These are phyloP conservation scores for Orchestia grillus DNA, from an alignment of 1,140 invertebrate species.

Conservation along the genomic window DNA sequence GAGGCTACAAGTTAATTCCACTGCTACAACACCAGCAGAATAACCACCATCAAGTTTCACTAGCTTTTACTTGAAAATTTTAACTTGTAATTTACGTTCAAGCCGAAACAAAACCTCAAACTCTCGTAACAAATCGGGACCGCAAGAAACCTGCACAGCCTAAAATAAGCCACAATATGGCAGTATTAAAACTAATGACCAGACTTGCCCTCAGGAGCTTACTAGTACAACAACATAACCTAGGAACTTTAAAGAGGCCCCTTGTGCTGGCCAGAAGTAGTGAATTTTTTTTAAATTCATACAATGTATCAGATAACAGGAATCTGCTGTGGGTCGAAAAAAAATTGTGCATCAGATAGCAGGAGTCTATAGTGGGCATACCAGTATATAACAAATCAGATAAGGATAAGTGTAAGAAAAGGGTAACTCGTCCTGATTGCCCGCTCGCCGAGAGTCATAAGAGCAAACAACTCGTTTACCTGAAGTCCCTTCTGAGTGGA, in stretches of 20 bases:
- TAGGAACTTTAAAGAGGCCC: neutral
- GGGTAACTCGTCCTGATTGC: neutral
- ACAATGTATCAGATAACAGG: neutral
- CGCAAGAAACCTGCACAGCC: neutral
- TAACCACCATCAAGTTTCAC: neutral
- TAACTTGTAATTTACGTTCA: neutral
- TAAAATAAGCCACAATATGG: neutral
- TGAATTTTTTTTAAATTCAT: too few species aligned
- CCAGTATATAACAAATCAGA: too few species aligned
- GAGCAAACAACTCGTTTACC: slow-evolving; percentile 70
- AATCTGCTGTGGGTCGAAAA: neutral
- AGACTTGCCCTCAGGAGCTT: neutral
- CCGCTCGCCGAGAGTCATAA: neutral
- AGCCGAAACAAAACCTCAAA: neutral
- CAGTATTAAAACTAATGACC: neutral
- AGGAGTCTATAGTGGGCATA: too few species aligned
- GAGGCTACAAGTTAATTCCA: neutral
- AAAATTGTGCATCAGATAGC: neutral
- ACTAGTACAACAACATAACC: neutral
- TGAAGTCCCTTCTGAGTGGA: slow-evolving; percentile 80
- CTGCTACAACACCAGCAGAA: neutral
- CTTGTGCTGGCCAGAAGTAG: too few species aligned
- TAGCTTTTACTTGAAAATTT: neutral
- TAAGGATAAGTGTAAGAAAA: neutral
- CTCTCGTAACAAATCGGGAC: neutral